phyloP scores from a whole-genome alignment of 1,140 invertebrate species.

The Ectropis grisescens region DNA sequence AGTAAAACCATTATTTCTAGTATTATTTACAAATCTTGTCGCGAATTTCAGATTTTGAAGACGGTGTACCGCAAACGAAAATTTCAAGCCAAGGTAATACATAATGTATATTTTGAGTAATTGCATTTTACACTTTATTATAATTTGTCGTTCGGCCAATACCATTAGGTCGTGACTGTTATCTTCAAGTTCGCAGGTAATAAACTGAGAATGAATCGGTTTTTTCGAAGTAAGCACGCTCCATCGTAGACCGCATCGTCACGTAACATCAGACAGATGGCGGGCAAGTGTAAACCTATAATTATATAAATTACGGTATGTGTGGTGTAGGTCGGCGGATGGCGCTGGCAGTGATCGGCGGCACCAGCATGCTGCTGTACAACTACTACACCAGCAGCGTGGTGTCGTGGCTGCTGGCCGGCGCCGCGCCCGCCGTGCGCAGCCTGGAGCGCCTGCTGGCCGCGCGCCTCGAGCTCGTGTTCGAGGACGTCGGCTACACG shows the following conservation, averaged over 20 bases:
- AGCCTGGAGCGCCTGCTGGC: slow-evolving; percentile 42
- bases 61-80: slow-evolving; percentile 31
- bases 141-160: background rate
- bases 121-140: background rate
- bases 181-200: too few relatives aligned
- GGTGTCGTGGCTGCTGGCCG: slow-evolving; percentile 59
- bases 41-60: slow-evolving; percentile 55
- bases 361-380: slow-evolving; percentile 56
- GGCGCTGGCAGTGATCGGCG: slow-evolving; percentile 37
- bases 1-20: too few relatives aligned
- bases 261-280: too few relatives aligned
- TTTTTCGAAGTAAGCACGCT: too few relatives aligned
- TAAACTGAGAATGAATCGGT: too few relatives aligned
- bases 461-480: slow-evolving; percentile 49
- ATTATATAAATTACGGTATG: too few relatives aligned
- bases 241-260: too few relatives aligned
- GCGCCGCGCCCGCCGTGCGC: slow-evolving; percentile 36
- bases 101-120: slow-evolving; percentile 2
- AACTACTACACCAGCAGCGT: slow-evolving; percentile 68
- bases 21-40: too few relatives aligned
- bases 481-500: slow-evolving; percentile 62
- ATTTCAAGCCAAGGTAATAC: slow-evolving; percentile 41
- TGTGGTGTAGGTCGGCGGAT: slow-evolving; percentile 42
- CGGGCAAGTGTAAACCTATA: too few relatives aligned
- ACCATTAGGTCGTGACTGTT: too few relatives aligned